Evolutionary conservation across 2,888 invertebrate species (phyloP).

Genomic region (Oxycera nigricornis): DNA sequence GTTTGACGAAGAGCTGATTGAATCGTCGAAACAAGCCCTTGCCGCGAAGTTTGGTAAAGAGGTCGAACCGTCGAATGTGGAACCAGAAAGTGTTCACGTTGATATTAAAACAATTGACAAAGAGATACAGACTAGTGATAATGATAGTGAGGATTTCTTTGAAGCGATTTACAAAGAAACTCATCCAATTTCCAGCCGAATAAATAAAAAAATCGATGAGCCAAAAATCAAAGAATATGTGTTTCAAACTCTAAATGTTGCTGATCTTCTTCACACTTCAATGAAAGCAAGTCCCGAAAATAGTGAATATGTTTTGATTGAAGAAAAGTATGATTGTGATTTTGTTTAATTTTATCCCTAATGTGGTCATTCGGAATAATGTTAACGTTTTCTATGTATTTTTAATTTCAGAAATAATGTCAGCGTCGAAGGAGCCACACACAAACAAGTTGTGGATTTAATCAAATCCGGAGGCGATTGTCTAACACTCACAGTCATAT

Average conservation of each 20-base stretch:
- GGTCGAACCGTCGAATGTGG: not conserved
- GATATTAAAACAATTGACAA: not conserved
- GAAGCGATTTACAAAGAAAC: not conserved
- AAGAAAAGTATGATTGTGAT: not conserved
- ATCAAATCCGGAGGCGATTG: conserved; percentile 99
- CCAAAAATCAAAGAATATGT: not conserved
- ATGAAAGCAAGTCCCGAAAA: not conserved
- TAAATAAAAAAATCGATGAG: not conserved
- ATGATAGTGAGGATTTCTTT: not conserved
- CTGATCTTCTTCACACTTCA: not conserved
- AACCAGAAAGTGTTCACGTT: not conserved
- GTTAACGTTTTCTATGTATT: not conserved
- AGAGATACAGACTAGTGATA: not conserved
- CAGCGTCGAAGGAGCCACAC: conserved; percentile 99
- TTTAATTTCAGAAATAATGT: conserved; percentile 86
- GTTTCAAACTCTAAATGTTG: conserved; percentile 4
- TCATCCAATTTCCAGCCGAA: not conserved
- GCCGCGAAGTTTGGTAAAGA: not conserved
- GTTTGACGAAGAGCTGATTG: not conserved
- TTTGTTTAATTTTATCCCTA: not conserved
- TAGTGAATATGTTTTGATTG: not conserved
- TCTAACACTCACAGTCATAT: conserved; percentile 93
- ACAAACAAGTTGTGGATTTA: conserved; percentile 98
- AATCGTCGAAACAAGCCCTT: not conserved
- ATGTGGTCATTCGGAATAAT: not conserved